Conservation (phyloP, 92 coral and sea anemone genomes). For the Scolanthus callimorphus region DNA sequence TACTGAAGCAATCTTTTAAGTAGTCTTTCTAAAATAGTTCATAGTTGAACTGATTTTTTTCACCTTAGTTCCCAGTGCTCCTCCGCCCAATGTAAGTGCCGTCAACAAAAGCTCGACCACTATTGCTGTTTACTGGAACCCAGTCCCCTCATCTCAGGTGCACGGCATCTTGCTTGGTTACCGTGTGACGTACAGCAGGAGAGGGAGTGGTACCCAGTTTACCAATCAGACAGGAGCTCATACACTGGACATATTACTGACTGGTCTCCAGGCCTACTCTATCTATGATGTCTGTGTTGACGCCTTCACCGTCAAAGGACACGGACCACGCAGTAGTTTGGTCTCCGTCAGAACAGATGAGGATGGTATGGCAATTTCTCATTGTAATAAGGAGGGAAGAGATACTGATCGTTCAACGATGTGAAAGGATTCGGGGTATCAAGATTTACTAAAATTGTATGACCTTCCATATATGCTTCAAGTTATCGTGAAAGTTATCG, state of each 20-base stretch:
- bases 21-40: too few relatives aligned
- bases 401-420: too few relatives aligned
- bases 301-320: background rate
- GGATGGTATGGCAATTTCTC: background rate
- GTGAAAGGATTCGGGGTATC: too few relatives aligned
- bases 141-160: slow-evolving; percentile 4
- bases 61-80: slow-evolving; percentile 15
- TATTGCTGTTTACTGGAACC: slow-evolving; percentile 6
- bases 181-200: background rate
- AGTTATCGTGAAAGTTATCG: too few relatives aligned
- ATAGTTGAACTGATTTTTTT: too few relatives aligned
- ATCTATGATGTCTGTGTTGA: background rate
- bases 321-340: background rate
- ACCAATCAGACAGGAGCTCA: background rate
- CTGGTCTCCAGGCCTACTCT: background rate
- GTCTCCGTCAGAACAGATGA: background rate
- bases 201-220: background rate
- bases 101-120: slow-evolving; percentile 1
- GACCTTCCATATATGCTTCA: too few relatives aligned
- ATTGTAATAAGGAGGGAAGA: too few relatives aligned
- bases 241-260: background rate
- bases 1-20: too few relatives aligned
- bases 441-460: too few relatives aligned
- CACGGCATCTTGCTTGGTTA: background rate
- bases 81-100: slow-evolving; percentile 12